phyloP scores from a whole-genome alignment of 2,113 vertebrate genomes.

The Elephantulus edwardii region DNA sequence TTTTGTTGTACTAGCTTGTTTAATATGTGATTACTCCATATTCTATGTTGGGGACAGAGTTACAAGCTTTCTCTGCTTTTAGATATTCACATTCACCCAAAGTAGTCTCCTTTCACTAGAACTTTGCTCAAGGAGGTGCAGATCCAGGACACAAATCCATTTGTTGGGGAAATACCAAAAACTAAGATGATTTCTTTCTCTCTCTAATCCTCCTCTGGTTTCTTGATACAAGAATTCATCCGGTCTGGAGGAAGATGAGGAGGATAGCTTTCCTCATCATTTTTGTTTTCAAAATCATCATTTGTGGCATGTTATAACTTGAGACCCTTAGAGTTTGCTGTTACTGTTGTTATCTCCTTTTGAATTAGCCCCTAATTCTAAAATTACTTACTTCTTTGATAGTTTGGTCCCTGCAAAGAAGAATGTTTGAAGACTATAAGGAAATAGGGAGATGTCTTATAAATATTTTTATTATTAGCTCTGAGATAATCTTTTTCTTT shows the following conservation, averaged over 20 bases:
- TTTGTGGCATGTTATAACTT: neutral
- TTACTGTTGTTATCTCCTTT: neutral
- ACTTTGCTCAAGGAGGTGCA: neutral
- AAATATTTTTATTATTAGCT: conserved; percentile 8
- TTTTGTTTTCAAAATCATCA: neutral
- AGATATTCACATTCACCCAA: neutral
- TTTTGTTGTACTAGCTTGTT: neutral
- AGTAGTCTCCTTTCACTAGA: neutral
- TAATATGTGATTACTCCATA: neutral
- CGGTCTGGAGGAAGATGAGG: neutral
- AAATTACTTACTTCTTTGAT: neutral
- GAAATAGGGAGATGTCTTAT: neutral
- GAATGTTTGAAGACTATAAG: neutral
- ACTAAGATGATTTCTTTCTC: neutral
- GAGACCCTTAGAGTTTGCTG: neutral
- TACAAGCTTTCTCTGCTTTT: neutral
- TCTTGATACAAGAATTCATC: neutral
- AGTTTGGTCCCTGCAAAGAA: neutral
- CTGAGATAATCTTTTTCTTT: conserved; percentile 31
- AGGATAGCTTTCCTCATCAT: neutral
- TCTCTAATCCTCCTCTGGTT: neutral
- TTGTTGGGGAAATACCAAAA: neutral
- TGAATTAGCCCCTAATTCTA: neutral
- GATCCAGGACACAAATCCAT: neutral
- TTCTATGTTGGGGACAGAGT: neutral